Evolutionary conservation across 2,113 vertebrate species (phyloP).

Genomic region (Pristiophorus japonicus): DNA sequence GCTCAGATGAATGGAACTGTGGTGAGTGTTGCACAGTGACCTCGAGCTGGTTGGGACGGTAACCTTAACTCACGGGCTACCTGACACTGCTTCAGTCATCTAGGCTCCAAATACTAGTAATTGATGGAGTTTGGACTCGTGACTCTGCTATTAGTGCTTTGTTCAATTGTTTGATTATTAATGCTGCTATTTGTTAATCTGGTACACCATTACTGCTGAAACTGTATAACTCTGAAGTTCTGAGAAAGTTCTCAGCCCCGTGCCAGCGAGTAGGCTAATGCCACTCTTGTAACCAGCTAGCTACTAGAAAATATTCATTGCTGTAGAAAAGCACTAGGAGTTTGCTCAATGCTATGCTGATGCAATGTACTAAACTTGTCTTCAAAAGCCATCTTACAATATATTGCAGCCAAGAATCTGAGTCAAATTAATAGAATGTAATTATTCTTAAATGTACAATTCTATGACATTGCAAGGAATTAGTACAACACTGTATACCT

Average conservation of each 20-base stretch:
- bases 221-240: not conserved
- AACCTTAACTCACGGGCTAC: not conserved
- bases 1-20: constrained; percentile 91
- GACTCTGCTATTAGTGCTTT: not conserved
- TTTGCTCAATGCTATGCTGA: not conserved
- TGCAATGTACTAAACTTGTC: not conserved
- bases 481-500: too few species aligned
- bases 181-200: not conserved
- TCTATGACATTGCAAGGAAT: too few species aligned
- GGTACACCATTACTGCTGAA: not conserved
- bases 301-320: not conserved
- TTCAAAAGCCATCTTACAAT: not conserved
- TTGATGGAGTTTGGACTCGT: not conserved
- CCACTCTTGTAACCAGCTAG: not conserved
- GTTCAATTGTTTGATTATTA: not conserved
- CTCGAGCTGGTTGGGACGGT: not conserved
- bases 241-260: not conserved
- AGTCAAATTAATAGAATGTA: not conserved
- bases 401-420: not conserved
- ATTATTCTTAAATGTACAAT: not conserved
- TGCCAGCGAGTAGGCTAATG: not conserved
- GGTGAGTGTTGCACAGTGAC: constrained; percentile 59
- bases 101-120: not conserved
- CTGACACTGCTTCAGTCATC: not conserved
- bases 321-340: not conserved